Conservation (phyloP, 2,888 invertebrate species). For the Cerastis leucographa region DNA sequence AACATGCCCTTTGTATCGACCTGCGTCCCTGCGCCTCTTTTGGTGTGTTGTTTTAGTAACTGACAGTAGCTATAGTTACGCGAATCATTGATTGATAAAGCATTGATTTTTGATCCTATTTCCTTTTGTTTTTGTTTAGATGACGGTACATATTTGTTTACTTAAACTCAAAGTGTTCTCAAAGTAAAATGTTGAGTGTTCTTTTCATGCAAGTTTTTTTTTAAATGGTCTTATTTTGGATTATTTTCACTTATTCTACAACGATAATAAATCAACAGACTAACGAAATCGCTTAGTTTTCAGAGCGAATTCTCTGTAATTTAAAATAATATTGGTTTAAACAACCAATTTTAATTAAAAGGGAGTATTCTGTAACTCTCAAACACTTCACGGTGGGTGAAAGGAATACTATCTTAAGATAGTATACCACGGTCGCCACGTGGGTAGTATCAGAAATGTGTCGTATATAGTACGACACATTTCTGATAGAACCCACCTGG, state of each 20-base stretch:
- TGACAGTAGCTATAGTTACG: neutral
- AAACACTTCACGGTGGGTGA: conserved; percentile 40
- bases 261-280: conserved; percentile 1
- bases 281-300: conserved; percentile 6
- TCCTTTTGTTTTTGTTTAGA: neutral
- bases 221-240: neutral
- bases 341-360: conserved; percentile 35
- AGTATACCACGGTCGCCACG: too few relatives aligned
- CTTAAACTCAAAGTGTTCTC: neutral
- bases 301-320: conserved; percentile 9
- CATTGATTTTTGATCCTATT: neutral
- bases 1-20: conserved; percentile 26
- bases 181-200: neutral
- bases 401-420: conserved; percentile 5
- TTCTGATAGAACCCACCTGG: too few relatives aligned
- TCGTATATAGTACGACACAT: too few relatives aligned
- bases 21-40: conserved; percentile 13
- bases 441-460: too few relatives aligned
- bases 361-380: conserved; percentile 33
- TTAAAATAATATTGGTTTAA: conserved; percentile 20
- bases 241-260: neutral
- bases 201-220: neutral
- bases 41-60: conserved; percentile 9
- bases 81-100: neutral
- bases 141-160: neutral